Evolutionary conservation across 2,113 vertebrate genomes (phyloP), one percentile per base, ranked within the genome.

Genomic region (Tursiops truncatus): DNA sequence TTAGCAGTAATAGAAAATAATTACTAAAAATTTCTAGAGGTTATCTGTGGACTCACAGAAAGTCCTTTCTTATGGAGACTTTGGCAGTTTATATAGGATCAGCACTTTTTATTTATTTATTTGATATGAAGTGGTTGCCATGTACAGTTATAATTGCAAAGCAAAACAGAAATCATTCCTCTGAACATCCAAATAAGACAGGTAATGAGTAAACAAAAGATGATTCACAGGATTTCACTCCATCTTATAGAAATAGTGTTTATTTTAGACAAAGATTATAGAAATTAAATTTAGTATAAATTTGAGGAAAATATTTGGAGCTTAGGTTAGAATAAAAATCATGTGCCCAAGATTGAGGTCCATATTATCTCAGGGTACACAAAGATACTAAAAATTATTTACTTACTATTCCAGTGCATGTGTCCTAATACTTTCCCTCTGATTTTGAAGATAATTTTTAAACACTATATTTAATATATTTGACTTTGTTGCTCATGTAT

Each of bases 111-210:
- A 56, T 73, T 65, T 25, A 80, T 58, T 70, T 28, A 62, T 47
- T 68, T 68, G 38, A 36, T n/a, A 87, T 33, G 23, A 95, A 87
- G 21, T 25, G 3, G 36, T 86, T 92, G 17, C 17, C 15, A 38
- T 38, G 0, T n/a, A 63, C 5, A 87, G 36, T 80, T 84, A 83
- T 20, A 79, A 79, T 53, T 79, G 20, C 41, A 77, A 95, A 94
- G 12, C 15, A 89, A 95, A 96, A 82, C 25, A 81, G 63, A 89
- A 89, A 62, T 84, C 41, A 87, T 70, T 82, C 17, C 56, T 92
- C 18, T 89, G 26, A 93, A 36, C 23, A 38, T 6, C 2, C 13
- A 60, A 70, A 65, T 87, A 90, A 77, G 50, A 83, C 28, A 92
- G 50, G 50, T 21, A 21, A 60, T 33, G 21, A 58, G 1, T 31